Base-by-base conservation (phyloP, 1,140 invertebrate species). In the Magallana angulata region DNA sequence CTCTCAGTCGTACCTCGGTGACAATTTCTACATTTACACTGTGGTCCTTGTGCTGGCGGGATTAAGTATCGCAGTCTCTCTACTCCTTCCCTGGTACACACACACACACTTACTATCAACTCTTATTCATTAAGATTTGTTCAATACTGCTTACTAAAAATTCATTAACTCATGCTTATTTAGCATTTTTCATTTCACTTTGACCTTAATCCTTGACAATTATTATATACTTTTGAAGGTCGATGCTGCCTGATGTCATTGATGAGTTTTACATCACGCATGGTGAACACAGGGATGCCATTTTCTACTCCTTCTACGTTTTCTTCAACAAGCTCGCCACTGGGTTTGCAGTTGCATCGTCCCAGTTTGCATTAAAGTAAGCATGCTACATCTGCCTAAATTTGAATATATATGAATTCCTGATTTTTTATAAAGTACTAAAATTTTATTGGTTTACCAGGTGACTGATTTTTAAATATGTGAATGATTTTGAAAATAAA, bases 291-390 rank as follows among this genome's bases (percentile, higher is more conserved):
- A 93, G 93, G 84, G 94, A 94, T 76, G 90, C 93, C 59, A 91
- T 94, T 18, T 94, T 94, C 87, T 94, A 94, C 85, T 94, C 94
- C 4, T 94, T 94, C 84, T 94, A 94, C 85, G 94, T 94, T 7
- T 94, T 94, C 88, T 94, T 94, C 87, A 94, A 91, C 86, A 94
- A 94, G 87, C 86, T 94, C 18, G 89, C 94, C n/a, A 83, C 89
- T 18, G 94, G 94, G 7, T 36, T 94, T 14, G 92, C 91, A 11
- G 85, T 94, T 16, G 93, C 90, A 16, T 58, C 92, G 11, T 94
- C 94, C 48, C 92, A 93, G 83, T 14, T 48, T 48, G 36, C 36
- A 48, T 48, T 48, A 5, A 48, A 48, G 36, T 48, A 48, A 48
- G 36, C 5, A 48, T 48, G 36, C 36, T 48, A 48, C 36, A 48